Percentiles rank a stretch among this genome's conserved stretches.
Conservation (phyloP, 2,113 vertebrate genomes). For the Numenius arquata region DNA sequence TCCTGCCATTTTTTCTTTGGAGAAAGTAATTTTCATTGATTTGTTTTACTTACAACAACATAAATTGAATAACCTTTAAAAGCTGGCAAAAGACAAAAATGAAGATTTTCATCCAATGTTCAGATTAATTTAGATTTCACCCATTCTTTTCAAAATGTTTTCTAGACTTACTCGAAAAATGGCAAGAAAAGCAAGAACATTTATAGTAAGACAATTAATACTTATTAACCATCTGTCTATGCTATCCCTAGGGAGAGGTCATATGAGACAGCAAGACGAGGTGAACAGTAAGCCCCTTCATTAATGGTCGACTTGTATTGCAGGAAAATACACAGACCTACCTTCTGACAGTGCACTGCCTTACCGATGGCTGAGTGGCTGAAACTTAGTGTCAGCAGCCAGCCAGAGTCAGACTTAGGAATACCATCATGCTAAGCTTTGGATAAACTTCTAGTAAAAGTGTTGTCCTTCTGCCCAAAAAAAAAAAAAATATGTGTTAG, state of each 20-base stretch:
- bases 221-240: background rate
- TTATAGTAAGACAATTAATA: constrained; percentile 3
- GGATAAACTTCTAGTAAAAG: background rate
- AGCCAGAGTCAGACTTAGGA: background rate
- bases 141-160: background rate
- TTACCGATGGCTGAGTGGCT: background rate
- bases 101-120: background rate
- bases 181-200: background rate
- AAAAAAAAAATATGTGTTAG: background rate
- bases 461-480: background rate
- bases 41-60: background rate
- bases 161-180: background rate
- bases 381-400: background rate
- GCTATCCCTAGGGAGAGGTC: background rate
- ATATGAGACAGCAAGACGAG: background rate
- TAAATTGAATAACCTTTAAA: background rate
- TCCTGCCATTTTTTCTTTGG: background rate
- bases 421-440: background rate
- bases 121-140: background rate
- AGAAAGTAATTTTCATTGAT: background rate
- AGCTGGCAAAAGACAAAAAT: background rate
- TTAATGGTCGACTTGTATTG: background rate
- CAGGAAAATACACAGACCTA: background rate
- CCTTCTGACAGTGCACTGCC: background rate
- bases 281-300: background rate